Conservation (phyloP, 2,888 invertebrate genomes). For the Agrotis exclamationis region DNA sequence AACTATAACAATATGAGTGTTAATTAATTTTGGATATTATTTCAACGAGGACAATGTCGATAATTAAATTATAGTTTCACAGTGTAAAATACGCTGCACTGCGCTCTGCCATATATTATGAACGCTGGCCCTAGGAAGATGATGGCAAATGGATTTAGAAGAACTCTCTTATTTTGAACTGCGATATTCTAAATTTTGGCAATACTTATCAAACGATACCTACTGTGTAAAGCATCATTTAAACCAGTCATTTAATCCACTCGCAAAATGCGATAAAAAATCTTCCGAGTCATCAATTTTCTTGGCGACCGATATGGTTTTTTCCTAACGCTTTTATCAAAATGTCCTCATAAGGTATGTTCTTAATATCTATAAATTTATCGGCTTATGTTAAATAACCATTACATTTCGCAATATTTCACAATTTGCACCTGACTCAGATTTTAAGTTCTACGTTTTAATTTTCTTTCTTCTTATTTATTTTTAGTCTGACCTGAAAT, state of each 20-base stretch:
- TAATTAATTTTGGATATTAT: no score
- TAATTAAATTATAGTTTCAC: no score
- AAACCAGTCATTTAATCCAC: constrained; percentile 1
- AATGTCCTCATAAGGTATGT: constrained; percentile 24
- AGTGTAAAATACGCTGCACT: no score
- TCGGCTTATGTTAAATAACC: constrained; percentile 40
- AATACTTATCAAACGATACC: not conserved
- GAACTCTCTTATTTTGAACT: no score
- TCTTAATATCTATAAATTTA: constrained; percentile 23
- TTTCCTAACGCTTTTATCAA: constrained; percentile 28
- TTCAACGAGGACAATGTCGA: no score
- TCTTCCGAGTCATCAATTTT: constrained; percentile 14
- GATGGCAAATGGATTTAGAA: no score
- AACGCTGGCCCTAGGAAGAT: no score
- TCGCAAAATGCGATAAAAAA: constrained; percentile 25
- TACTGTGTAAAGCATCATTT: not conserved
- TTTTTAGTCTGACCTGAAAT: constrained; percentile 6
- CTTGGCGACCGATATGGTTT: not conserved
- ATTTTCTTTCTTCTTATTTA: not conserved
- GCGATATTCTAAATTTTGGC: not conserved
- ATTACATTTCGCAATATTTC: constrained; percentile 42
- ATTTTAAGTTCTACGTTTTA: constrained; percentile 7
- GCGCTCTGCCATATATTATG: no score
- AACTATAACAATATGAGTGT: no score
- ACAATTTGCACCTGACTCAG: constrained; percentile 15